Conservation (phyloP, 2,888 invertebrate genomes). For the Palloptera scutellata region DNA sequence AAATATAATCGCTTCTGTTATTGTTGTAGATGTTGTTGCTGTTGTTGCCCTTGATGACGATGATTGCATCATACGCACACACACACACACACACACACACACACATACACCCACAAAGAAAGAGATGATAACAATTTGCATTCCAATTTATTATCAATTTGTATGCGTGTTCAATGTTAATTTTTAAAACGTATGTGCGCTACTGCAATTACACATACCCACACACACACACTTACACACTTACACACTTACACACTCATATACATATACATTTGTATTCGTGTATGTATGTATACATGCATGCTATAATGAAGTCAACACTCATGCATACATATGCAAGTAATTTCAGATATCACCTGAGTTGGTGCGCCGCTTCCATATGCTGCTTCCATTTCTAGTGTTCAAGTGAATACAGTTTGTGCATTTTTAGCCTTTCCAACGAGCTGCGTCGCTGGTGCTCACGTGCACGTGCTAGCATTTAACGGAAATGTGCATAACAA, state of each 20-base stretch:
- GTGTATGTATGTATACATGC: constrained; percentile 3
- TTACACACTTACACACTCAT: background rate
- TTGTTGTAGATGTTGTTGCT: too few species aligned
- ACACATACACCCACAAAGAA: background rate
- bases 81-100: background rate
- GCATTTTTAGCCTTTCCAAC: too few species aligned
- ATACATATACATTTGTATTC: background rate
- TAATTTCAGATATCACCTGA: background rate
- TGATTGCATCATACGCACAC: background rate
- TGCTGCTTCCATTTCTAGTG: too few species aligned
- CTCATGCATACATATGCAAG: constrained; percentile 13
- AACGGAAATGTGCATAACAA: too few species aligned
- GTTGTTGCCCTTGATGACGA: too few species aligned
- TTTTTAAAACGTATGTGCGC: background rate
- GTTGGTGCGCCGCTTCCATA: too few species aligned
- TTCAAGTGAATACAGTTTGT: too few species aligned
- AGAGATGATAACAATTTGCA: background rate
- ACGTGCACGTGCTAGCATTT: too few species aligned
- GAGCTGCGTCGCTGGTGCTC: too few species aligned
- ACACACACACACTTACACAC: background rate
- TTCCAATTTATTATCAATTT: constrained; percentile 2
- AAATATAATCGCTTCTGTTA: too few species aligned
- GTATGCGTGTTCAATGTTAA: background rate
- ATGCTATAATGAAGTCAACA: background rate
- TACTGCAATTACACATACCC: constrained; percentile 5